These are phyloP conservation scores for Platysternon megacephalum DNA, from an alignment of 2,113 vertebrate genomes.

Conservation along the genomic window DNA sequence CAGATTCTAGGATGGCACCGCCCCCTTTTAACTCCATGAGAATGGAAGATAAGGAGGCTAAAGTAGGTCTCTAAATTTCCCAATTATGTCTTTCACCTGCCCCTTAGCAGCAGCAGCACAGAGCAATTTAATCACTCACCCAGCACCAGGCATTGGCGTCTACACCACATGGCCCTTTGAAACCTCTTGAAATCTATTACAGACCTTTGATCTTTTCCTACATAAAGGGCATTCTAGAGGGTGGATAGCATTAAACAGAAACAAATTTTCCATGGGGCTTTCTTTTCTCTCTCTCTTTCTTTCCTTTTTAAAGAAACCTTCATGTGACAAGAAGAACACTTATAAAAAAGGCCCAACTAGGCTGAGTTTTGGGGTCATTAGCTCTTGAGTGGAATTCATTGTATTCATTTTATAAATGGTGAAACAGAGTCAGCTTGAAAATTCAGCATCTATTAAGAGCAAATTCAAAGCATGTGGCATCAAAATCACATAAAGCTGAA, in stretches of 20 bases:
- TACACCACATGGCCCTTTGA: neutral
- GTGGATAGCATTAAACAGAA: conserved; percentile 69
- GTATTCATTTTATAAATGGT: conserved; percentile 49
- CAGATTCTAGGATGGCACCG: neutral
- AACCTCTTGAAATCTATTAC: conserved; percentile 71
- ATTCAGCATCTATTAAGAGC: conserved; percentile 56
- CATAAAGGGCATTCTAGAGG: conserved; percentile 52
- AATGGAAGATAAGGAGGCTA: neutral
- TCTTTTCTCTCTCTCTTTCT: neutral
- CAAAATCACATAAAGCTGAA: conserved; percentile 68
- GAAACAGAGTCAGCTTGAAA: neutral
- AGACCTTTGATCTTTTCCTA: conserved; percentile 71
- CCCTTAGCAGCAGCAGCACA: neutral
- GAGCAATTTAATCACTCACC: neutral
- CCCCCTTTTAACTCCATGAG: neutral
- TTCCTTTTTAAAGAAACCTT: conserved; percentile 25
- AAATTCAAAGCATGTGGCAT: conserved; percentile 69
- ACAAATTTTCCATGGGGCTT: conserved; percentile 41
- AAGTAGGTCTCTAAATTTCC: neutral
- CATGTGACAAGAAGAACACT: conserved; percentile 6
- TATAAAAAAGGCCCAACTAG: neutral
- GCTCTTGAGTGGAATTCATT: conserved; percentile 53
- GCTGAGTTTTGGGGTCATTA: conserved; percentile 24
- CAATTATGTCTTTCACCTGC: conserved; percentile 40
- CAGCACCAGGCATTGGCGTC: conserved; percentile 3